Evolutionary conservation across 2,888 invertebrate genomes (phyloP).

Genomic region (Caenorhabditis auriculariae): DNA sequence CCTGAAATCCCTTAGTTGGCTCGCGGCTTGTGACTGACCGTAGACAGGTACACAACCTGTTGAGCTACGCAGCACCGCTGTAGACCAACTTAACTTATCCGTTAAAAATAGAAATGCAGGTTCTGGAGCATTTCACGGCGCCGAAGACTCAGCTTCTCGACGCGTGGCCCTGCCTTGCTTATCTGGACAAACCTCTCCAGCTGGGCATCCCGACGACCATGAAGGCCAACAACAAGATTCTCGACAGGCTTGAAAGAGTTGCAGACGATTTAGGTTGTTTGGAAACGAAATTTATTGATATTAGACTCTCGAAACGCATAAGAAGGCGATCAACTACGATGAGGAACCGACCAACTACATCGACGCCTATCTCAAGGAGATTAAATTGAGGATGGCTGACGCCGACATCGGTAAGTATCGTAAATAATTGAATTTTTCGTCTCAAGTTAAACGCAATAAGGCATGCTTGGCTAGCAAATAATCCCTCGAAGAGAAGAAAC

Average conservation of each 20-base stretch:
- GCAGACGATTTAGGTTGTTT: not conserved
- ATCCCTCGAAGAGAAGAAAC: too few relatives aligned
- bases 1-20: too few relatives aligned
- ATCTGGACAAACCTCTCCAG: constrained; percentile 29
- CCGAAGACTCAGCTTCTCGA: constrained; percentile 38
- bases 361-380: constrained; percentile 37
- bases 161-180: constrained; percentile 29
- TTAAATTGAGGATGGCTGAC: constrained; percentile 26
- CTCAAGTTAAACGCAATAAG: too few relatives aligned
- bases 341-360: constrained; percentile 38
- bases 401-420: too few relatives aligned
- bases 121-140: constrained; percentile 33
- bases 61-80: too few relatives aligned
- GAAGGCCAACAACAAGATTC: constrained; percentile 30
- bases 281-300: not conserved
- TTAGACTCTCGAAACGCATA: constrained; percentile 27
- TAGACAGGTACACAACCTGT: too few relatives aligned
- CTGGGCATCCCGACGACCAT: constrained; percentile 27
- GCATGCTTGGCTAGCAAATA: too few relatives aligned
- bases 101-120: too few relatives aligned
- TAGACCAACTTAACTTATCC: too few relatives aligned
- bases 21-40: too few relatives aligned
- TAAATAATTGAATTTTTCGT: constrained; percentile 1
- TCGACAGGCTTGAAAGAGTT: constrained; percentile 22
- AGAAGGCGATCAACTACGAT: constrained; percentile 33